A percentile compares a stretch with the other conserved stretches of the same genome.
Conservation (phyloP, 2,797 vertebrate species). For the Pteronotus mesoamericanus region DNA sequence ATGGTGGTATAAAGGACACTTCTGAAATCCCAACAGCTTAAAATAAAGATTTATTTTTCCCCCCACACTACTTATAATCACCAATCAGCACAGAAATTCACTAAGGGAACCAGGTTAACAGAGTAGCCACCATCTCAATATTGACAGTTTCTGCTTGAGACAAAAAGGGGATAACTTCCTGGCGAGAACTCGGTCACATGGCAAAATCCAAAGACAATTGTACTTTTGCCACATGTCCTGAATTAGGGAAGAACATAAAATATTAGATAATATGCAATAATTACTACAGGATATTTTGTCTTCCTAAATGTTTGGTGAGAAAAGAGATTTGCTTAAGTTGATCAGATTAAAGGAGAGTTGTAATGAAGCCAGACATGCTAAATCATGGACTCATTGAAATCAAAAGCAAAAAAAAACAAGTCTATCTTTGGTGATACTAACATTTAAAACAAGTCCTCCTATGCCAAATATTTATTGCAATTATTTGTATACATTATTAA, state of each 20-base stretch:
- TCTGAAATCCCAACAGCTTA: background rate
- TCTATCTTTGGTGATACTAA: background rate
- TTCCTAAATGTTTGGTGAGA: background rate
- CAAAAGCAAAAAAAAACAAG: background rate
- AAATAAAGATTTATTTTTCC: background rate
- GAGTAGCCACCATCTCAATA: background rate
- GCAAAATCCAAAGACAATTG: background rate
- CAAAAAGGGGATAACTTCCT: background rate
- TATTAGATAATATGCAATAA: background rate
- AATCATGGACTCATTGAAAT: background rate
- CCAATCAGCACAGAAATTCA: background rate
- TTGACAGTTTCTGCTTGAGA: background rate
- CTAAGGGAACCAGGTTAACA: background rate
- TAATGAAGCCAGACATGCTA: background rate
- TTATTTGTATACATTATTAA: background rate
- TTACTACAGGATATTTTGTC: background rate
- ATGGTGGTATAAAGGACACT: background rate
- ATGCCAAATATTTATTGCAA: background rate
- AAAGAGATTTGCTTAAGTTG: background rate
- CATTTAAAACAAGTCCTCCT: background rate
- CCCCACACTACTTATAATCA: background rate
- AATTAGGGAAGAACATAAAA: background rate
- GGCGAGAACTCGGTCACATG: background rate
- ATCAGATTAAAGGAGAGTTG: background rate
- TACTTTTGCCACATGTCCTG: background rate